phyloP scores from a whole-genome alignment of 2,113 vertebrate genomes.

The Epinephelus lanceolatus region DNA sequence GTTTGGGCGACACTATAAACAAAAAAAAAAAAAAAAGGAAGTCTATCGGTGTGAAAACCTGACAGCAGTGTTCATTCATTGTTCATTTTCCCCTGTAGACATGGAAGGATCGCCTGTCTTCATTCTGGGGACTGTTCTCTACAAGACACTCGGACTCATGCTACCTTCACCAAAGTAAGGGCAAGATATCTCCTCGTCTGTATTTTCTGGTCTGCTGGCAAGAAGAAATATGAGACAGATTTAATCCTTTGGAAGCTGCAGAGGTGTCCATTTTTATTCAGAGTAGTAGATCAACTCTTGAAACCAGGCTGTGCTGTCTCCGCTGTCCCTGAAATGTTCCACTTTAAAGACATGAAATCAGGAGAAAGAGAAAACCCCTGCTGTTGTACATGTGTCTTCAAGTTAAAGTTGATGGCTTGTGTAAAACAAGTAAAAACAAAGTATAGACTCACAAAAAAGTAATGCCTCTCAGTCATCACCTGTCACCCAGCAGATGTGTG shows the following conservation, averaged over 20 bases:
- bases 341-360: slow-evolving; percentile 17
- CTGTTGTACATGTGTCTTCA: background rate
- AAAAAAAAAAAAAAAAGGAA: background rate
- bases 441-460: no score
- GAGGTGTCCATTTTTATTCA: slow-evolving; percentile 56
- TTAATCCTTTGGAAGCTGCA: slow-evolving; percentile 46
- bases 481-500: no score
- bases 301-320: slow-evolving; percentile 27
- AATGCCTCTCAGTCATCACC: no score
- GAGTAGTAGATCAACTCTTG: slow-evolving; percentile 45
- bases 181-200: slow-evolving; percentile 20
- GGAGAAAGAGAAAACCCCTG: background rate
- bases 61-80: slow-evolving; percentile 6
- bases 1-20: background rate
- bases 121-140: slow-evolving; percentile 97
- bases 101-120: slow-evolving; percentile 96
- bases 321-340: slow-evolving; percentile 40
- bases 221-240: slow-evolving; percentile 49
- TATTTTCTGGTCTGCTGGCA: slow-evolving; percentile 39
- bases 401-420: background rate
- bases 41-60: background rate
- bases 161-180: slow-evolving; percentile 97
- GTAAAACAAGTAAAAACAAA: no score
- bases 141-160: slow-evolving; percentile 98
- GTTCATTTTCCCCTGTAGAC: slow-evolving; percentile 83